A percentile compares a stretch with the other conserved stretches of the same genome.
These are phyloP conservation scores for Drosophila gaucha DNA, from an alignment of 2,888 invertebrate species.

Conservation along the genomic window DNA sequence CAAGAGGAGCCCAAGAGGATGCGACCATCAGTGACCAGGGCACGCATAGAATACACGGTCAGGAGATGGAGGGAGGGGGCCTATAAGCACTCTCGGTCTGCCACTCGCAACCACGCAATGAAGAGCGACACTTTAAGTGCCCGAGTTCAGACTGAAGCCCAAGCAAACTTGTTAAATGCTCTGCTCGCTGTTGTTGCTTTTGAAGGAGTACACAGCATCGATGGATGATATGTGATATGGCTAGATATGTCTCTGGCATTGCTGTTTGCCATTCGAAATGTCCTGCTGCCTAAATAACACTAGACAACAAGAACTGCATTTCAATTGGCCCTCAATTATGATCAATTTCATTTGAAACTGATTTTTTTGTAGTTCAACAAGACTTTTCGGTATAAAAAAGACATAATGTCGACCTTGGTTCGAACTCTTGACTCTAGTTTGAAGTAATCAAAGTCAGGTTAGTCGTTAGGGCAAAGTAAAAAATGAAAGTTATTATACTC, in stretches of 20 bases:
- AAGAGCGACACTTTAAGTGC: slow-evolving; percentile 76
- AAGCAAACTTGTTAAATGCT: slow-evolving; percentile 57
- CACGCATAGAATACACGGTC: slow-evolving; percentile 28
- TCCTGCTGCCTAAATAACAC: slow-evolving; percentile 31
- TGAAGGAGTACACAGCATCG: slow-evolving; percentile 28
- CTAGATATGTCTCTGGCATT: slow-evolving; percentile 53
- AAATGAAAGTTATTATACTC: too few relatives aligned
- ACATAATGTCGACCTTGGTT: too few relatives aligned
- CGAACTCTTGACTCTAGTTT: too few relatives aligned
- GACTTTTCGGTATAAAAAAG: too few relatives aligned
- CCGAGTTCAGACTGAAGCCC: slow-evolving; percentile 32
- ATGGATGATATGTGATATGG: slow-evolving; percentile 60
- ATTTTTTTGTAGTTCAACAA: too few relatives aligned
- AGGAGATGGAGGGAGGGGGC: slow-evolving; percentile 6
- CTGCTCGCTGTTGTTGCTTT: slow-evolving; percentile 16
- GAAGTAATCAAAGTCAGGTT: too few relatives aligned
- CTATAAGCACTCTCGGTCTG: slow-evolving; percentile 48
- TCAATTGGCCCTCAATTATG: not conserved
- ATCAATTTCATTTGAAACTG: too few relatives aligned
- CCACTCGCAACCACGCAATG: slow-evolving; percentile 61
- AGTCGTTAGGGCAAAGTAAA: too few relatives aligned
- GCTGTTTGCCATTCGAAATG: slow-evolving; percentile 21
- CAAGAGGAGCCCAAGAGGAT: slow-evolving; percentile 48
- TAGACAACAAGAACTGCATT: slow-evolving; percentile 14
- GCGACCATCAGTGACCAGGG: slow-evolving; percentile 45